phyloP scores from a whole-genome alignment of 2,113 vertebrate genomes.

The Caranx melampygus region DNA sequence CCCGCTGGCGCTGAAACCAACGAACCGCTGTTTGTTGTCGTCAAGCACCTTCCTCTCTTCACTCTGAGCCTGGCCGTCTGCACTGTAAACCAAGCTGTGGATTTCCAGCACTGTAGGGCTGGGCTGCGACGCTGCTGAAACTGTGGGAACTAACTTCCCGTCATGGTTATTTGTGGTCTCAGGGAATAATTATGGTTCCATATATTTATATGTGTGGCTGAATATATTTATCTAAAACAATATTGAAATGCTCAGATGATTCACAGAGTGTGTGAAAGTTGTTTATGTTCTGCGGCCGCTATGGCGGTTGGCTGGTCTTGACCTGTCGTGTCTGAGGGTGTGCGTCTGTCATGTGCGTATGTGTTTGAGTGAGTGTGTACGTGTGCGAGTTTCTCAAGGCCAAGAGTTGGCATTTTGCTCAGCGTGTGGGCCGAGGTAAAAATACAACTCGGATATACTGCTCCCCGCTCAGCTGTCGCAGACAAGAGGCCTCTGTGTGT shows the following conservation, averaged over 20 bases:
- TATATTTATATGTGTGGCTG: constrained; percentile 77
- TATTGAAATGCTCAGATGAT: constrained; percentile 78
- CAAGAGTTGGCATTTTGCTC: constrained; percentile 77
- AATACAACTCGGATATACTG: constrained; percentile 74
- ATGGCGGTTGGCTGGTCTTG: constrained; percentile 67
- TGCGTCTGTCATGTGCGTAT: constrained; percentile 62
- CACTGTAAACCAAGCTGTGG: constrained; percentile 55
- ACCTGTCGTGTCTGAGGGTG: constrained; percentile 75
- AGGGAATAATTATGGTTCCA: constrained; percentile 74
- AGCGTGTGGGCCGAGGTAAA: constrained; percentile 79
- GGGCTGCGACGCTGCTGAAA: constrained; percentile 67
- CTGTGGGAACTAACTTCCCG: constrained; percentile 80
- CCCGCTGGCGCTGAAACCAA: constrained; percentile 33
- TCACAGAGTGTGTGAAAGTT: constrained; percentile 80
- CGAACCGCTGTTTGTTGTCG: constrained; percentile 46
- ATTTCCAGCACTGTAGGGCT: constrained; percentile 67
- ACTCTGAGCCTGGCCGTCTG: constrained; percentile 14
- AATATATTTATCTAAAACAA: constrained; percentile 82
- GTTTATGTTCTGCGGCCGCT: constrained; percentile 80
- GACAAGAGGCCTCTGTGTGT: constrained; percentile 48
- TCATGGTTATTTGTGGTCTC: constrained; percentile 74
- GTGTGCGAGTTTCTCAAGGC: constrained; percentile 73
- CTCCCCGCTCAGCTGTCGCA: constrained; percentile 72
- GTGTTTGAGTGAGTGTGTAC: constrained; percentile 11
- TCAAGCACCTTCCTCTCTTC: constrained; percentile 50